Base-by-base conservation (phyloP, 2,797 vertebrate genomes). In the Tragelaphus oryx region DNA sequence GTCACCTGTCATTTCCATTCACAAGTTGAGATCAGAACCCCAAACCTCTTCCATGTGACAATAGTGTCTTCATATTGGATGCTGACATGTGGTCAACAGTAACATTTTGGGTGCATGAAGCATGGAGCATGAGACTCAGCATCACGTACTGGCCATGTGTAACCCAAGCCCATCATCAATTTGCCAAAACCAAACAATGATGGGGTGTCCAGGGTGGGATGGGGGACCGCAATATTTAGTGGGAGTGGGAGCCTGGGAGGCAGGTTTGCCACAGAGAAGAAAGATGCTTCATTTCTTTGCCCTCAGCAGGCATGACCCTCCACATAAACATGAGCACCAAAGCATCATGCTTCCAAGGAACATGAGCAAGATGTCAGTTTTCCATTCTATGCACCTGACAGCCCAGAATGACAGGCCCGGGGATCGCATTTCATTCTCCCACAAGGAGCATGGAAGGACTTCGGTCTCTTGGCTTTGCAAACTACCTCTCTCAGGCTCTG, bases 371-470 rank as follows among this genome's bases (percentile, higher is more conserved):
- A 97, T 83, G 98, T 97, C 98, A 98, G 97, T 98, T 98, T 97
- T 97, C 97, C 96, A 89, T 87, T 98, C 84, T 55, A 65, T 95
- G 93, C 95, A 98, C 97, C 98, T 98, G 98, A 98, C 98, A 98
- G 97, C 94, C 95, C 62, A n/a, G 75, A 96, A 95, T 96, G 98
- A 98, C 98, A 98, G 98, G 89, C 97, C 95, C 89, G 98, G 98
- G 98, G 97, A 98, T 98, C 97, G 98, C 96, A 96, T 97, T 98
- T 97, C 98, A 97, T 97, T 98, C 97, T 98, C 95, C 96, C 95
- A 96, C 90, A 95, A 98, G 97, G 82, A 96, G 93, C 95, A 92
- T 59, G 46, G 81, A 97, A 98, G 95, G 93, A 93, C 96, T 97
- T 97, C 83, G 90, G 97, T 98, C 97, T 98, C 98, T 96, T 95